These are phyloP conservation scores for Patagioenas fasciata DNA, from an alignment of 2,113 vertebrate genomes.

Conservation along the genomic window DNA sequence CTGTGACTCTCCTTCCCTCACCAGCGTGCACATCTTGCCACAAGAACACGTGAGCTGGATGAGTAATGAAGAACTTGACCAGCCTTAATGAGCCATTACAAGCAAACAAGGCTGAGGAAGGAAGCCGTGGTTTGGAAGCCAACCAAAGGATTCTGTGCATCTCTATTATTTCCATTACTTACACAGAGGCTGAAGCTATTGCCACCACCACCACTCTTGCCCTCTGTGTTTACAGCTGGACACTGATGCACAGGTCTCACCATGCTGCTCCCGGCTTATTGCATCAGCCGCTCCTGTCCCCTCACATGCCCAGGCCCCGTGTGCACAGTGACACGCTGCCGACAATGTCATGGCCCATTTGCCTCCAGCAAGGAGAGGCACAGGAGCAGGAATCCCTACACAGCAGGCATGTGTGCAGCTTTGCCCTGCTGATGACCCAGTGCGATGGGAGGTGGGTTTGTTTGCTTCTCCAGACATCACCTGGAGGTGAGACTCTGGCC, in stretches of 20 bases:
- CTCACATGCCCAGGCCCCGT: accelerated
- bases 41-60: not conserved
- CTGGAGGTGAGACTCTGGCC: not conserved
- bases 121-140: slow-evolving; percentile 17
- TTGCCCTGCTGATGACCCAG: not conserved
- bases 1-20: not conserved
- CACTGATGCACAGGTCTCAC: not conserved
- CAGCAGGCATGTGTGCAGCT: not conserved
- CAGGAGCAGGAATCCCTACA: not conserved
- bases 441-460: not conserved
- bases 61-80: slow-evolving; percentile 54
- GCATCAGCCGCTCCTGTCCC: not conserved
- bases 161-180: slow-evolving; percentile 55
- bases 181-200: not conserved
- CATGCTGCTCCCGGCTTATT: not conserved
- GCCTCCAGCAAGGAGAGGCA: not conserved
- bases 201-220: not conserved
- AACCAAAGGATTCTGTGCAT: not conserved
- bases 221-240: not conserved
- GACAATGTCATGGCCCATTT: not conserved
- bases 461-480: not conserved
- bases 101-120: slow-evolving; percentile 49
- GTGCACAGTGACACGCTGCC: accelerated
- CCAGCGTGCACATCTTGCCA: not conserved
- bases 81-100: slow-evolving; percentile 65